phyloP scores from a whole-genome alignment of 2,797 vertebrate species.

The Pangasius krempfi region DNA sequence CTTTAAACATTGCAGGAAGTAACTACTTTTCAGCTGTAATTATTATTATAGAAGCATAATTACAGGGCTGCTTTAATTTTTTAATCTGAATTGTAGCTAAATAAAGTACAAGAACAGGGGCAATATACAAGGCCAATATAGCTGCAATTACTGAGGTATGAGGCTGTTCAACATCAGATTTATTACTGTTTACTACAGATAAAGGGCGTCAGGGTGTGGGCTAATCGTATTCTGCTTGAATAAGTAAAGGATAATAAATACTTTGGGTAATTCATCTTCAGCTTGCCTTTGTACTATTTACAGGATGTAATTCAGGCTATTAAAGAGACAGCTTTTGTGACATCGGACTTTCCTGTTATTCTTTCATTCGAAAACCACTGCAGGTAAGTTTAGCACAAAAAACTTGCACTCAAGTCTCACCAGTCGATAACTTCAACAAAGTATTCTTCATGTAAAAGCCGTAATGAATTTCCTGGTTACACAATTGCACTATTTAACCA shows the following conservation, averaged over 20 bases:
- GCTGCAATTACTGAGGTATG: neutral
- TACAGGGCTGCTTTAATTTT: neutral
- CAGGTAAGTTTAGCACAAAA: conserved; percentile 77
- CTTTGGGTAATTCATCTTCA: neutral
- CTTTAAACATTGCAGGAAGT: neutral
- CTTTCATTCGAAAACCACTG: conserved; percentile 99
- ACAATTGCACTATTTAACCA: too few relatives aligned
- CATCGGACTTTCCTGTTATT: conserved; percentile 94
- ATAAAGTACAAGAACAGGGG: neutral
- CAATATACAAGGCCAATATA: neutral
- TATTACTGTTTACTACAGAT: conserved; percentile 19
- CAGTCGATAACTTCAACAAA: too few relatives aligned
- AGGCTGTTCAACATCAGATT: neutral
- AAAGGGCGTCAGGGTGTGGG: neutral
- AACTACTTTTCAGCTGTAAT: neutral
- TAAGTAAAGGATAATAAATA: conserved; percentile 15
- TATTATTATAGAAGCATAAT: neutral
- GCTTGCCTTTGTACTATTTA: conserved; percentile 13
- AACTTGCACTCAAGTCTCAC: too few relatives aligned
- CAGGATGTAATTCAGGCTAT: conserved; percentile 98
- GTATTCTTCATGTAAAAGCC: too few relatives aligned
- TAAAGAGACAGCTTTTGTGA: conserved; percentile 95
- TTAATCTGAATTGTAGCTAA: neutral
- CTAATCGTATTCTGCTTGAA: conserved; percentile 1
- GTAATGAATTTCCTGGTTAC: too few relatives aligned